These are phyloP conservation scores for Montipora foliosa DNA, from an alignment of 64 coral and sea anemone species.

Conservation along the genomic window DNA sequence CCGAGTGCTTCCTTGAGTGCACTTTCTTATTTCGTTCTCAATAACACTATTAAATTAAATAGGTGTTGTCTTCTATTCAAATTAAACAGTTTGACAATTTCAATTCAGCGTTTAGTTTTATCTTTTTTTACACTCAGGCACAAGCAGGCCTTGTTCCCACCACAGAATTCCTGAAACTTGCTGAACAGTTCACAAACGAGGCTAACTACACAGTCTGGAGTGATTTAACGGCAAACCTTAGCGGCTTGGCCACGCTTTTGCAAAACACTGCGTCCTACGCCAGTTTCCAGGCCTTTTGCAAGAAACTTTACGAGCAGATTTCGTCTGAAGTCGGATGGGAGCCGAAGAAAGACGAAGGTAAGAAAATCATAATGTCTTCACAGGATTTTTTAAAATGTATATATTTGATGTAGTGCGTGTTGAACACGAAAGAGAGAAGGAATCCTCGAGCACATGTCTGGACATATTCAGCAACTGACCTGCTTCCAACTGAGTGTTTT, in stretches of 20 bases:
- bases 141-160: slow-evolving; percentile 83
- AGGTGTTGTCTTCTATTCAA: no score
- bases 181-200: slow-evolving; percentile 87
- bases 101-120: no score
- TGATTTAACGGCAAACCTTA: slow-evolving; percentile 80
- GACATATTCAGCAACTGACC: no score
- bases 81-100: no score
- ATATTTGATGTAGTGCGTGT: no score
- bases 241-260: slow-evolving; percentile 54
- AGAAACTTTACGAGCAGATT: slow-evolving; percentile 80
- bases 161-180: slow-evolving; percentile 82
- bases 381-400: no score
- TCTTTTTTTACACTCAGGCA: slow-evolving; percentile 37
- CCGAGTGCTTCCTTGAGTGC: no score
- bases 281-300: slow-evolving; percentile 73
- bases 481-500: no score
- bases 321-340: slow-evolving; percentile 85
- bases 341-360: slow-evolving; percentile 81
- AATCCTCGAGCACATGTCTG: no score
- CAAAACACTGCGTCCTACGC: slow-evolving; percentile 88
- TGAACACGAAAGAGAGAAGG: no score
- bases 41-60: no score
- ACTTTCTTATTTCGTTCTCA: no score
- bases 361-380: neutral
- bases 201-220: slow-evolving; percentile 96